A percentile compares a stretch with the other conserved stretches of the same genome.
phyloP scores from a whole-genome alignment of 2,888 invertebrate genomes.

The Chromoteleia sp. region DNA sequence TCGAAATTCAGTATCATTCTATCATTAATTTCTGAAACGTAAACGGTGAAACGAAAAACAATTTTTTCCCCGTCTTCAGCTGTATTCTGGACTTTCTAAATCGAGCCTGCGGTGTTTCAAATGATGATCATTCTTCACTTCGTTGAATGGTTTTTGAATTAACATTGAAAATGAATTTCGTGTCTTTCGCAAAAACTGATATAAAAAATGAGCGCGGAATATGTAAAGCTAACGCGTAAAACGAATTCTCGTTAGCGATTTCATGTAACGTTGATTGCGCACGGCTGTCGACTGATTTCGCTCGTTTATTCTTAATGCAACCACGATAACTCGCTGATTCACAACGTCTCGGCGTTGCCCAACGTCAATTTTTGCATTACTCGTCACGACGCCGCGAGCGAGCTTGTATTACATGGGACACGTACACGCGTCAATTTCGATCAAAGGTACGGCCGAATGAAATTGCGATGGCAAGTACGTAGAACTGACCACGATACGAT shows the following conservation, averaged over 20 bases:
- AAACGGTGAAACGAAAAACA: not conserved
- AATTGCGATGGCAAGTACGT: constrained; percentile 36
- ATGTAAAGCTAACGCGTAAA: constrained; percentile 36
- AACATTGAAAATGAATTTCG: no score
- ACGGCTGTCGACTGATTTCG: constrained; percentile 48
- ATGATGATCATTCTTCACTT: no score
- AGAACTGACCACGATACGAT: constrained; percentile 49
- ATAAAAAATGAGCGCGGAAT: not conserved
- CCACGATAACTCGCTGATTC: constrained; percentile 57
- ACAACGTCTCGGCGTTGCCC: constrained; percentile 43
- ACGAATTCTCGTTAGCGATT: constrained; percentile 49
- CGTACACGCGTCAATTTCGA: constrained; percentile 56
- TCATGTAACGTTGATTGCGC: constrained; percentile 53
- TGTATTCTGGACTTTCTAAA: no score
- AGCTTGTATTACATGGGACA: constrained; percentile 53
- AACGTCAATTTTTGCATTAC: constrained; percentile 53
- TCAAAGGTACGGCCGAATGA: constrained; percentile 56
- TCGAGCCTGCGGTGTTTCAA: no score
- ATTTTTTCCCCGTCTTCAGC: not conserved
- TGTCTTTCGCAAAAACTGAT: not conserved
- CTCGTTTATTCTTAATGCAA: constrained; percentile 59
- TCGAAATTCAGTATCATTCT: not conserved
- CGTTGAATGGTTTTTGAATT: no score
- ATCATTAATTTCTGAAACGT: no score
- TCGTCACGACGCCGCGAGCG: constrained; percentile 54